These are phyloP conservation scores for Drosophila azteca DNA, from an alignment of 1,140 invertebrate genomes.

Conservation along the genomic window DNA sequence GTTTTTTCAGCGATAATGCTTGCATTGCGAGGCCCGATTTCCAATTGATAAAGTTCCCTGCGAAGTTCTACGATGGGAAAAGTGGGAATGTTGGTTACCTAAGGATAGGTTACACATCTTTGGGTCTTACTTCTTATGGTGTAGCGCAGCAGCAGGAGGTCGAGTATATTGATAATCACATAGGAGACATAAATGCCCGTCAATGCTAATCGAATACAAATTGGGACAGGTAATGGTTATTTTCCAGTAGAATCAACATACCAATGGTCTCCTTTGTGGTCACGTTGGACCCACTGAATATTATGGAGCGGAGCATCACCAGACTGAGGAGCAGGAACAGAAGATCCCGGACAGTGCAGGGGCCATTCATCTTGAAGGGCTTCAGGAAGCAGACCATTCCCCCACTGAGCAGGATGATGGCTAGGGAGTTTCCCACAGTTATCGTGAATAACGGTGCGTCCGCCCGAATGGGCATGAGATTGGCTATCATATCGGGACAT, in stretches of 20 bases:
- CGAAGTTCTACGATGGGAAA: conserved; percentile 35
- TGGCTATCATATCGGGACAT: conserved; percentile 43
- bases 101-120: too few species aligned
- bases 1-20: neutral
- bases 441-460: conserved; percentile 55
- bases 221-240: too few species aligned
- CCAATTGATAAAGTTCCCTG: conserved; percentile 19
- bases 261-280: conserved; percentile 9
- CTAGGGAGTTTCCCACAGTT: conserved; percentile 36
- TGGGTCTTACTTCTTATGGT: conserved; percentile 41
- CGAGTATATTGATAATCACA: conserved; percentile 30
- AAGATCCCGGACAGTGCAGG: conserved; percentile 36
- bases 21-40: neutral
- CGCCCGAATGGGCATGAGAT: conserved; percentile 51
- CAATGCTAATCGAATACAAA: conserved; percentile 2
- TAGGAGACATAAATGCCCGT: conserved; percentile 22
- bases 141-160: conserved; percentile 18
- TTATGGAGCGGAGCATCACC: conserved; percentile 19
- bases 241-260: neutral
- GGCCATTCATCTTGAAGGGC: conserved; percentile 44
- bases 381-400: conserved; percentile 45
- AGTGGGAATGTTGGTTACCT: too few species aligned
- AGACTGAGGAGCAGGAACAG: conserved; percentile 38
- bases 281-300: conserved; percentile 3
- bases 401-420: conserved; percentile 44